A percentile compares a stretch with the other conserved stretches of the same genome.
phyloP scores from a whole-genome alignment of 2,888 invertebrate genomes.

The Calephelis perditalis region DNA sequence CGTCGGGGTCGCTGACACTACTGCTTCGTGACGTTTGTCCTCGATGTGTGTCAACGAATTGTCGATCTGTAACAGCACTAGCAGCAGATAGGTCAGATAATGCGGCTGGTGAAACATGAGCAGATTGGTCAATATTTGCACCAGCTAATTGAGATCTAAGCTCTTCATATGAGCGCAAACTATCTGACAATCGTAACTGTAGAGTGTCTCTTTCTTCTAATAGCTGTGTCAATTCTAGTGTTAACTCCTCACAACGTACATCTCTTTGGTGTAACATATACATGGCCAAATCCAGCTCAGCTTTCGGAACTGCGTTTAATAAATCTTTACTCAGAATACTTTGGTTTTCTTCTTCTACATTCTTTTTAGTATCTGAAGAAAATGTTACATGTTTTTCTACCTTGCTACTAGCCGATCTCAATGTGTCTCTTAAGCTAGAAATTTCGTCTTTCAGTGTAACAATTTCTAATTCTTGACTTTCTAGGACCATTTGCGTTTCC shows the following conservation, averaged over 20 bases:
- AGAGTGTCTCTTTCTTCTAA: constrained; percentile 91
- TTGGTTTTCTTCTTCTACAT: constrained; percentile 35
- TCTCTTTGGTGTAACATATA: constrained; percentile 93
- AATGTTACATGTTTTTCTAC: constrained; percentile 70
- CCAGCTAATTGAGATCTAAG: constrained; percentile 48
- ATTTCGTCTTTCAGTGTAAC: constrained; percentile 84
- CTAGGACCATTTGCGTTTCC: constrained; percentile 80
- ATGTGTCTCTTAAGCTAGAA: constrained; percentile 45
- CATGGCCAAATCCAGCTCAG: constrained; percentile 87
- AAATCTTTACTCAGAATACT: constrained; percentile 47
- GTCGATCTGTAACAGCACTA: constrained; percentile 48
- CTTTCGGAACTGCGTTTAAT: constrained; percentile 67
- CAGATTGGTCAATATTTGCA: constrained; percentile 44
- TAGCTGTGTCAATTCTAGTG: constrained; percentile 88
- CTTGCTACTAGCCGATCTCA: constrained; percentile 50
- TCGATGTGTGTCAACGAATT: constrained; percentile 56
- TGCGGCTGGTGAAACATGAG: constrained; percentile 46
- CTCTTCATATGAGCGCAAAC: constrained; percentile 85
- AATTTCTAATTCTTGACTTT: constrained; percentile 85
- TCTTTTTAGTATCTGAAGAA: constrained; percentile 58
- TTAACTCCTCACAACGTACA: constrained; percentile 91
- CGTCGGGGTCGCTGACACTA: constrained; percentile 61
- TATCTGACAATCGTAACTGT: constrained; percentile 89
- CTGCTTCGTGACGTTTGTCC: constrained; percentile 59
- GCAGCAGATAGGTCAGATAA: constrained; percentile 49